A percentile compares a stretch with the other conserved stretches of the same genome.
Evolutionary conservation across 2,888 invertebrate genomes (phyloP).

Genomic region (Pseudanteris insignis): DNA sequence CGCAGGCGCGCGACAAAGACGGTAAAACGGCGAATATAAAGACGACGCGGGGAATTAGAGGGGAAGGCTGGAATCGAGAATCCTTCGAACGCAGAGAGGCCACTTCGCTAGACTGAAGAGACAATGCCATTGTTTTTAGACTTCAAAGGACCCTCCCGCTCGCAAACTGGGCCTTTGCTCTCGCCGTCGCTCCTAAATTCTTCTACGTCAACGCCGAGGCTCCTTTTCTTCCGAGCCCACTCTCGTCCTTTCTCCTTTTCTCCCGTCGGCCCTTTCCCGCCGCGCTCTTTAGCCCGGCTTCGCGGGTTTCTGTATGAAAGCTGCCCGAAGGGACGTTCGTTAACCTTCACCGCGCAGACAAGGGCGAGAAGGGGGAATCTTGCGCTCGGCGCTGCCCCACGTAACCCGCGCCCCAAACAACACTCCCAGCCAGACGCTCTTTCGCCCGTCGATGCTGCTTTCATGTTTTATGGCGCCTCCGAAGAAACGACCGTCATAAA

Average conservation of each 20-base stretch:
- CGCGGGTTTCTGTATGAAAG: slow-evolving; percentile 50
- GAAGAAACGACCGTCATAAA: too few relatives aligned
- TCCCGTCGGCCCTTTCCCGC: slow-evolving; percentile 13
- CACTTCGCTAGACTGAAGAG: slow-evolving; percentile 64
- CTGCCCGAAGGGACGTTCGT: slow-evolving; percentile 59
- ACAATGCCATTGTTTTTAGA: slow-evolving; percentile 67
- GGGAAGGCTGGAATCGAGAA: slow-evolving; percentile 46
- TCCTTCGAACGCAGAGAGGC: slow-evolving; percentile 49
- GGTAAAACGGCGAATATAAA: slow-evolving; percentile 37
- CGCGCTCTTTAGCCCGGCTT: slow-evolving; percentile 17
- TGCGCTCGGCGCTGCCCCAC: not conserved
- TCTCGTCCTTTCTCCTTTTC: slow-evolving; percentile 41
- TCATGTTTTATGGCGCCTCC: not conserved
- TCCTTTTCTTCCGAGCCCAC: slow-evolving; percentile 45
- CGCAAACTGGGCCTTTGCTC: slow-evolving; percentile 63
- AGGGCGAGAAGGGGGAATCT: slow-evolving; percentile 28
- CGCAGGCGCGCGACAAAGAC: slow-evolving; percentile 38
- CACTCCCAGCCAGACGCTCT: slow-evolving; percentile 8
- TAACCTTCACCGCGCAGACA: slow-evolving; percentile 51
- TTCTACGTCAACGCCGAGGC: slow-evolving; percentile 64
- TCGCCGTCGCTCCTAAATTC: slow-evolving; percentile 67
- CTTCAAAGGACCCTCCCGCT: slow-evolving; percentile 65
- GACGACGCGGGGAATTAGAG: slow-evolving; percentile 31
- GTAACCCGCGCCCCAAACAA: slow-evolving; percentile 14
- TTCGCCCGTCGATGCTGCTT: too few relatives aligned